These are phyloP conservation scores for Vespertilio murinus DNA, from an alignment of 2,797 vertebrate species.

Conservation along the genomic window DNA sequence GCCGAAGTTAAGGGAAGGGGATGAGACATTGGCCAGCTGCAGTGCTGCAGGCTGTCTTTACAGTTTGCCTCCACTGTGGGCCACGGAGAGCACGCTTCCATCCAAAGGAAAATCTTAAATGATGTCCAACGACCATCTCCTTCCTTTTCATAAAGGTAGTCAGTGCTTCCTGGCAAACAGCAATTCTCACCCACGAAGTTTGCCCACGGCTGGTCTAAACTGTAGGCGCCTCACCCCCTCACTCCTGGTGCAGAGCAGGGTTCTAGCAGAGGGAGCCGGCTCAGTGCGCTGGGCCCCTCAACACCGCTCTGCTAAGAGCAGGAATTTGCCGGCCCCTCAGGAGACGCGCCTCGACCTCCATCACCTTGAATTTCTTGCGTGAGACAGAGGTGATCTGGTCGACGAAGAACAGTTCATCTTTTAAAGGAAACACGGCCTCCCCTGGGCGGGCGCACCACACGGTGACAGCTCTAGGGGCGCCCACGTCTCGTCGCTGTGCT, in stretches of 20 bases:
- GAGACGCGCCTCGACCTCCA: background rate
- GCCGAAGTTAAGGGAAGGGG: background rate
- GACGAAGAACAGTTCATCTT: background rate
- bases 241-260: background rate
- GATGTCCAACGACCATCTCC: background rate
- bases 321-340: background rate
- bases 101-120: background rate
- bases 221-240: no score
- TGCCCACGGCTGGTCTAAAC: background rate
- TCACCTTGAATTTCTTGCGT: background rate
- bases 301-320: rapidly evolving
- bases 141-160: background rate
- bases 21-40: background rate
- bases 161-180: background rate
- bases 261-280: rapidly evolving
- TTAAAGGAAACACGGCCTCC: background rate
- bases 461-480: background rate
- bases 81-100: background rate
- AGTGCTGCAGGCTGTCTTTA: rapidly evolving
- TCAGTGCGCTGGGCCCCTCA: rapidly evolving
- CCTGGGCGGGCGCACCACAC: background rate
- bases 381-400: background rate
- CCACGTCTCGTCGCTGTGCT: background rate
- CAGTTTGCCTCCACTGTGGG: background rate
- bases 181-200: background rate